Conservation (phyloP, 2,113 vertebrate genomes). For the Salvelinus sp. region DNA sequence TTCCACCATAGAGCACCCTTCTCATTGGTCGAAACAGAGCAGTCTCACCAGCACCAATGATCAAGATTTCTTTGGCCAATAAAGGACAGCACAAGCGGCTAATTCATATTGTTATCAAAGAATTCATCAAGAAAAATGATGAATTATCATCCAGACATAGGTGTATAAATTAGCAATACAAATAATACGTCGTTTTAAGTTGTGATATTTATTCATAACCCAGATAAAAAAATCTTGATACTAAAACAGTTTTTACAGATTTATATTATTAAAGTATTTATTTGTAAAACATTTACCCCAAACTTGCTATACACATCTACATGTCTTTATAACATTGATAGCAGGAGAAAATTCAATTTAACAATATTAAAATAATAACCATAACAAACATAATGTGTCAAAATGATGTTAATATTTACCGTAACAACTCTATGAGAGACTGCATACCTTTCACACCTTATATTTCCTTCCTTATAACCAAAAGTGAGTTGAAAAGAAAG, state of each 20-base stretch:
- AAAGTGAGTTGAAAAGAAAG: conserved; percentile 60
- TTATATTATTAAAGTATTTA: conserved; percentile 77
- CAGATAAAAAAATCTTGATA: conserved; percentile 83
- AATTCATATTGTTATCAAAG: too few relatives aligned
- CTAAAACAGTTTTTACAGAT: conserved; percentile 82
- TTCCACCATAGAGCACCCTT: conserved; percentile 55
- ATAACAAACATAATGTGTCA: conserved; percentile 53
- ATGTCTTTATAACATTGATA: conserved; percentile 62
- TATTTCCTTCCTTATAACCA: neutral
- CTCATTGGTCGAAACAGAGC: neutral
- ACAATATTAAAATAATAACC: conserved; percentile 33
- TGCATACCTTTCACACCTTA: conserved; percentile 1
- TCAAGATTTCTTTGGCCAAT: neutral
- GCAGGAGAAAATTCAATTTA: conserved; percentile 14
- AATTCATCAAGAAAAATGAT: neutral
- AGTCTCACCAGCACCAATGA: neutral
- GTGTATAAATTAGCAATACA: neutral
- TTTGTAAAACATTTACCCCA: conserved; percentile 73
- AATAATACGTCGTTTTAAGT: conserved; percentile 15
- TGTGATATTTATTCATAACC: conserved; percentile 82
- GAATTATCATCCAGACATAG: neutral
- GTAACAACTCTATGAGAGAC: conserved; percentile 39
- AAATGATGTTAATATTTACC: conserved; percentile 60
- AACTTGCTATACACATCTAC: conserved; percentile 80
- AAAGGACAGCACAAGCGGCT: too few relatives aligned